A percentile compares a stretch with the other conserved stretches of the same genome.
phyloP scores from a whole-genome alignment of 2,888 invertebrate genomes.

The Autographa gamma region DNA sequence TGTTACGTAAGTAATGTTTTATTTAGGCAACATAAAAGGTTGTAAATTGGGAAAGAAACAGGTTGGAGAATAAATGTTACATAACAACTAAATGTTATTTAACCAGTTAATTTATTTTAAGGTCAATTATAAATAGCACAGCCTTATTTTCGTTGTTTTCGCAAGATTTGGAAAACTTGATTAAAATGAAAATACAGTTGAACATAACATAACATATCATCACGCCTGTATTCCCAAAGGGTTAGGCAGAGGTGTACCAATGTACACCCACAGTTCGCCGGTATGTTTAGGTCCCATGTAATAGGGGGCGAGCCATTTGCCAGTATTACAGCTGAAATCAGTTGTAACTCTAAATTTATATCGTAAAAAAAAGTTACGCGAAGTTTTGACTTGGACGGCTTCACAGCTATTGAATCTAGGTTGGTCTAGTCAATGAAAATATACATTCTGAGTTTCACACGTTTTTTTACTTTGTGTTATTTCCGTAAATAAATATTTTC shows the following conservation, averaged over 20 bases:
- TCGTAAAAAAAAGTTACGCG: no score
- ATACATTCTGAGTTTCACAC: background rate
- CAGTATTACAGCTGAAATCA: no score
- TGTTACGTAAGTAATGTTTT: background rate
- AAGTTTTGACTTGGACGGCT: no score
- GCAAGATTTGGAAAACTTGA: background rate
- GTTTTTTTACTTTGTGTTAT: background rate
- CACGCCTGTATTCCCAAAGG: no score
- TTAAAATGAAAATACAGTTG: background rate
- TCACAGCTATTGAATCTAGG: no score
- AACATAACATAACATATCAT: no score
- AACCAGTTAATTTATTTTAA: conserved; percentile 3
- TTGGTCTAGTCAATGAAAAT: no score
- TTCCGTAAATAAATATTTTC: background rate
- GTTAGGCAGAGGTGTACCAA: no score
- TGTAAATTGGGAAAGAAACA: background rate
- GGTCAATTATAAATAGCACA: background rate
- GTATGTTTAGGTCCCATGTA: no score
- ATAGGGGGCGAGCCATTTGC: no score
- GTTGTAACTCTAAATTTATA: no score
- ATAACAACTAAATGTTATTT: conserved; percentile 22
- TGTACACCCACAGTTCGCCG: no score
- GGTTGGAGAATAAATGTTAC: conserved; percentile 12
- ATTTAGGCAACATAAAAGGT: background rate
- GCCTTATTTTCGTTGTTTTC: background rate